Evolutionary conservation across 2,888 invertebrate species (phyloP).

Genomic region (Helleia helle): DNA sequence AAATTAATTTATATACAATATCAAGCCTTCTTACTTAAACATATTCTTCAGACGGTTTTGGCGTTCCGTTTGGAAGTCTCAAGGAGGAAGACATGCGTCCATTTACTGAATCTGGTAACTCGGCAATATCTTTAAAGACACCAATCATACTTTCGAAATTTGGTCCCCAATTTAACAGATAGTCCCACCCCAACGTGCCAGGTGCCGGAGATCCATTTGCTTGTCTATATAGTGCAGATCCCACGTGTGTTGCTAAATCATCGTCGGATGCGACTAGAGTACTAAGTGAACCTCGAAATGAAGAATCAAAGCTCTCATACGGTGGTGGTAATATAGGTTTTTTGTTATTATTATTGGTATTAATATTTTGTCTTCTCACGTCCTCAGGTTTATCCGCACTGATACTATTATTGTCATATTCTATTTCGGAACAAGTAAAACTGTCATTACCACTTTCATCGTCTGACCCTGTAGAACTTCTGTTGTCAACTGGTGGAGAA

Average conservation of each 20-base stretch:
- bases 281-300: slow-evolving; percentile 94
- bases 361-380: slow-evolving; percentile 72
- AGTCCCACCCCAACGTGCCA: slow-evolving; percentile 93
- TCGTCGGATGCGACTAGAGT: slow-evolving; percentile 96
- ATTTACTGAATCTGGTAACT: slow-evolving; percentile 88
- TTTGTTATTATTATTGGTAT: slow-evolving; percentile 62
- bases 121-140: slow-evolving; percentile 96
- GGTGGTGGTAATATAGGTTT: slow-evolving; percentile 84
- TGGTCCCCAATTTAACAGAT: slow-evolving; percentile 95
- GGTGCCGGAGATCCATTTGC: slow-evolving; percentile 85
- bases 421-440: slow-evolving; percentile 98
- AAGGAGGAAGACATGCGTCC: slow-evolving; percentile 82
- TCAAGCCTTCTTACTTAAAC: slow-evolving; percentile 70
- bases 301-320: slow-evolving; percentile 94
- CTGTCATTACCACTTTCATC: slow-evolving; percentile 97
- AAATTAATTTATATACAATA: slow-evolving; percentile 25
- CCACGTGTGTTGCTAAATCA: slow-evolving; percentile 86
- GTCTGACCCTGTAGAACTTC: slow-evolving; percentile 85
- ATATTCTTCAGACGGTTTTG: slow-evolving; percentile 92
- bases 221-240: slow-evolving; percentile 85
- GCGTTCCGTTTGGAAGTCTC: slow-evolving; percentile 83
- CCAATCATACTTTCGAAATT: slow-evolving; percentile 96
- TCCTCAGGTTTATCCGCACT: slow-evolving; percentile 84
- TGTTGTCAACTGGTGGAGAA: slow-evolving; percentile 82
- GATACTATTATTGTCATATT: slow-evolving; percentile 93